Percentiles rank a stretch among this genome's conserved stretches.
phyloP scores from a whole-genome alignment of 1,140 invertebrate genomes.

The Bombus superbus region DNA sequence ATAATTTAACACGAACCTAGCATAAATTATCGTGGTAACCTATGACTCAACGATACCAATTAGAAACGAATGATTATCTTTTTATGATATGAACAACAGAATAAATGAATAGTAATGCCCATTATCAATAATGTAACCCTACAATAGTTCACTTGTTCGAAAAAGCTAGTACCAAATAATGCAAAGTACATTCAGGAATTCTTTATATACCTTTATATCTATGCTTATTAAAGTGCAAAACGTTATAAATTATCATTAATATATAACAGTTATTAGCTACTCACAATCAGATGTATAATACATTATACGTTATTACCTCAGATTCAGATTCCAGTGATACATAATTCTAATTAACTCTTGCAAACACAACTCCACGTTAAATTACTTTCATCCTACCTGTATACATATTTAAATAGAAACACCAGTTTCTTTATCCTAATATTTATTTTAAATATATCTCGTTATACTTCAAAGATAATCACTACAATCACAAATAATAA shows the following conservation, averaged over 20 bases:
- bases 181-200: not conserved
- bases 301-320: not conserved
- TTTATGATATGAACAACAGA: not conserved
- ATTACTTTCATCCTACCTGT: too few relatives aligned
- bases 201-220: not conserved
- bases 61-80: not conserved
- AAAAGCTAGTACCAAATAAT: not conserved
- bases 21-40: not conserved
- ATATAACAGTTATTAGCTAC: not conserved
- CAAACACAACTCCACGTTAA: not conserved
- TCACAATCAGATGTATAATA: not conserved
- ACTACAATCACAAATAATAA: too few relatives aligned
- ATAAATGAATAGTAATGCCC: too few relatives aligned
- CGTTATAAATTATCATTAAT: not conserved
- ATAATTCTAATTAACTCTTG: not conserved
- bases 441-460: too few relatives aligned
- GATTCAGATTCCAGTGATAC: not conserved
- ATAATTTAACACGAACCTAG: not conserved
- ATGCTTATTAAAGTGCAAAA: not conserved
- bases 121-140: not conserved
- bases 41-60: not conserved
- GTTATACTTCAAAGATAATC: too few relatives aligned
- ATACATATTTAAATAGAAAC: not conserved
- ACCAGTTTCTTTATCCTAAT: not conserved
- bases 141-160: not conserved